Evolutionary conservation across 2,113 vertebrate species (phyloP).

Genomic region (Neolamprologus toae): DNA sequence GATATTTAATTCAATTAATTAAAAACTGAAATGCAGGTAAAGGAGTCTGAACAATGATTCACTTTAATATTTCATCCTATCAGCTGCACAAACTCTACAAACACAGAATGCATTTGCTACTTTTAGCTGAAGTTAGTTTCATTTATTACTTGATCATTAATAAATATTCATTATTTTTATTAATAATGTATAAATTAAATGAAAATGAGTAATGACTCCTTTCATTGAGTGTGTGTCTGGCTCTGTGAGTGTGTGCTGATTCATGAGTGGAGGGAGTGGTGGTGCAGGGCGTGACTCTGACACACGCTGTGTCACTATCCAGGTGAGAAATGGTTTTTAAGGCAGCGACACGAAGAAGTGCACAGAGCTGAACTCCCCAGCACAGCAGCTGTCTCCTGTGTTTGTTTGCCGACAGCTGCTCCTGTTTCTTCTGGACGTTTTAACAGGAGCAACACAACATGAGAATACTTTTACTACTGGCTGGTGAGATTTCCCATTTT

Average conservation of each 20-base stretch:
- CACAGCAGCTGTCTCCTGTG: background rate
- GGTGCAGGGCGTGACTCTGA: constrained; percentile 79
- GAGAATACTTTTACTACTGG: constrained; percentile 48
- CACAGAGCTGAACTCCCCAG: background rate
- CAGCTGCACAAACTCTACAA: background rate
- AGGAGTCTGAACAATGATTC: background rate
- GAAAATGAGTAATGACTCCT: background rate
- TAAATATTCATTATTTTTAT: background rate
- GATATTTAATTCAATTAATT: background rate
- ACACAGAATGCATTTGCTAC: background rate
- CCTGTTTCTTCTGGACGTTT: background rate
- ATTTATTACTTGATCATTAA: background rate
- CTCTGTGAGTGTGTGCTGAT: constrained; percentile 30
- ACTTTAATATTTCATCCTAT: background rate
- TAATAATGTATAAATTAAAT: background rate
- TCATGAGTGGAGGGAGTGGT: constrained; percentile 55
- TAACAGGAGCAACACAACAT: constrained; percentile 5
- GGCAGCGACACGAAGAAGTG: background rate
- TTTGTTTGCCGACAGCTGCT: background rate
- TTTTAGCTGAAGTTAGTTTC: background rate
- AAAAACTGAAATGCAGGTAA: background rate
- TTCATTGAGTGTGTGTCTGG: background rate
- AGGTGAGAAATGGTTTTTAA: constrained; percentile 79
- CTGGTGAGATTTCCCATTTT: constrained; percentile 48
- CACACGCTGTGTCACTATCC: constrained; percentile 72